Evolutionary conservation across 2,888 invertebrate genomes (phyloP), one percentile per base, ranked within the genome.

Genomic region (Trypoxylon attenuatum): DNA sequence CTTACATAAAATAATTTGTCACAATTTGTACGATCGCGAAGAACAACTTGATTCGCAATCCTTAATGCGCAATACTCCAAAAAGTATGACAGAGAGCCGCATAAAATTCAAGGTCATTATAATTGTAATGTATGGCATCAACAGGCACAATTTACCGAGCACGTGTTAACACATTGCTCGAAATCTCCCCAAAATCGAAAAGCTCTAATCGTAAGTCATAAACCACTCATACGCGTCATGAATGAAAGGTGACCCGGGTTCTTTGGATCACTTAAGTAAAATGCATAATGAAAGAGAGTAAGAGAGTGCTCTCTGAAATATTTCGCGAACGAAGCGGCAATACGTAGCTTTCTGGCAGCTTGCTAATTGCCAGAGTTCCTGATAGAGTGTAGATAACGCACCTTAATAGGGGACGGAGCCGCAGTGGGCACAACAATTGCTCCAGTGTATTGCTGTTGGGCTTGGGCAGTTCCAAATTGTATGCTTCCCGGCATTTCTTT

Each of bases 401-500:
- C 87, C 84, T 87, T 87, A 23, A 85, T 82, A 51, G 87, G 80
- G 21, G 87, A 85, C 53, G 86, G 82, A 25, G 84, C 81, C 23
- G 87, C 84, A 10, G 86, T 82, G 41, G 87, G 87, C 52, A 87
- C 84, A 62, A 86, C 85, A 67, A 87, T 87, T 49, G 87, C 84
- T 77, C 86, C 85, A 49, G 86, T 82, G 55, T 87, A 87, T 76
- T 87, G 87, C 75, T 87, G 87, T 63, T 85, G 85, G 43, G 82
- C 76, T 74, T 87, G 87, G 67, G 80, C 80, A 55, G 82, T 82
- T 55, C 86, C 85, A 73, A 87, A 88, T 78, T 88, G 88, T 61
- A 88, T 86, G 76, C 87, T 88, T 66, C 87, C 86, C 71, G 88
- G 87, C 87, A 88, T 88, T 70, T 85, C 86, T 84, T 86, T 86